Evolutionary conservation across 2,888 invertebrate genomes (phyloP).

Genomic region (Beris chalybata): DNA sequence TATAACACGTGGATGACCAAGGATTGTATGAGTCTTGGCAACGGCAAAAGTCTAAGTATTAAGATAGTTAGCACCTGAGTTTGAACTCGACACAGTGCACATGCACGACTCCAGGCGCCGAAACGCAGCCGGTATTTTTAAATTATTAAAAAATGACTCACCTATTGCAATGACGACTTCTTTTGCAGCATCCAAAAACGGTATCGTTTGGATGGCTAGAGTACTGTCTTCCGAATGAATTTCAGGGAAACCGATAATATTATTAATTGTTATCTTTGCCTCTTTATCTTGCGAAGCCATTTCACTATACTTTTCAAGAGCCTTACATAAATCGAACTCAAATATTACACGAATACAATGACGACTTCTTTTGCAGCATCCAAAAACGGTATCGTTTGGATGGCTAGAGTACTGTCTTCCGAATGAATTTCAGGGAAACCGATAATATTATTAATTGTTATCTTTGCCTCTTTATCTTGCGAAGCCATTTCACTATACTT

Average conservation of each 20-base stretch:
- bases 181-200: slow-evolving; percentile 15
- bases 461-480: not conserved
- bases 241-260: slow-evolving; percentile 1
- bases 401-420: not conserved
- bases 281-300: slow-evolving; percentile 3
- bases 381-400: slow-evolving; percentile 11
- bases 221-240: not conserved
- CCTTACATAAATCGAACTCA: no score
- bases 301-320: no score
- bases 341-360: no score
- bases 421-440: slow-evolving; percentile 9
- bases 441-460: not conserved
- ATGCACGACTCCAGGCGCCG: no score
- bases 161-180: slow-evolving; percentile 17
- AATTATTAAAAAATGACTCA: slow-evolving; percentile 8
- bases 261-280: not conserved
- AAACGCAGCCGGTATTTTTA: no score
- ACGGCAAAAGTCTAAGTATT: no score
- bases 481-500: not conserved
- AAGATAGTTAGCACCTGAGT: no score
- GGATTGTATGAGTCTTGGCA: no score
- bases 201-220: not conserved
- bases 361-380: slow-evolving; percentile 22
- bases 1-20: no score
- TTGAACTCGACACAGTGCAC: no score